These are phyloP conservation scores for Cosmopolites sordidus DNA, from an alignment of 2,888 invertebrate species.

Conservation along the genomic window DNA sequence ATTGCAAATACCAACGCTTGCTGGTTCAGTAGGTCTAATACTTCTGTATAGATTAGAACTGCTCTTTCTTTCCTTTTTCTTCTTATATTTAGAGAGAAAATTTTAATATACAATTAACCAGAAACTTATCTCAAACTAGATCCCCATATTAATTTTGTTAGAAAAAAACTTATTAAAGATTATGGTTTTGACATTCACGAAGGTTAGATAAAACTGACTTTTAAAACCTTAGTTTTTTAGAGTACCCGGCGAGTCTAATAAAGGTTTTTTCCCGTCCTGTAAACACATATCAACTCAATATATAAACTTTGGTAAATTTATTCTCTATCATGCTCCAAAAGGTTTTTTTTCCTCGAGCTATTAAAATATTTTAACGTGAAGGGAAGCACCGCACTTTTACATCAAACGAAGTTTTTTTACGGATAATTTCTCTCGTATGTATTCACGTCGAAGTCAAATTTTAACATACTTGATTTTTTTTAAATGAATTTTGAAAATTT, in stretches of 20 bases:
- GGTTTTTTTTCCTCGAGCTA: slow-evolving; percentile 5
- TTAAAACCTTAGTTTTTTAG: not conserved
- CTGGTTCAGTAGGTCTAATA: too few relatives aligned
- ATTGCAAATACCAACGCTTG: too few relatives aligned
- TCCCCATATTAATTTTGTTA: not conserved
- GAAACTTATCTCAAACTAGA: too few relatives aligned
- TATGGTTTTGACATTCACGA: not conserved
- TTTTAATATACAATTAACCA: too few relatives aligned
- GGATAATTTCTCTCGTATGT: slow-evolving; percentile 4
- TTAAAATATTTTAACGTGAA: slow-evolving; percentile 10
- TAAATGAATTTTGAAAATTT: too few relatives aligned
- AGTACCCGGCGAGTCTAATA: too few relatives aligned
- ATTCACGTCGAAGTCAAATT: not conserved
- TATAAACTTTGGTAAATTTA: slow-evolving; percentile 14
- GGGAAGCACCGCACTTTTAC: not conserved
- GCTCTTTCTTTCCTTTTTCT: too few relatives aligned
- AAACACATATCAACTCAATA: slow-evolving; percentile 7
- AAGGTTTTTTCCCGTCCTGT: not conserved
- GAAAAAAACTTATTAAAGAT: not conserved
- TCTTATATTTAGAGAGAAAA: too few relatives aligned
- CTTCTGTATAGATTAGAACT: too few relatives aligned
- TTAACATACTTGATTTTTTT: too few relatives aligned
- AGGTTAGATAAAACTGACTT: not conserved
- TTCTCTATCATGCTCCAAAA: slow-evolving; percentile 11
- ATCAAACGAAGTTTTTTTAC: slow-evolving; percentile 5